Conservation (phyloP, 2,797 vertebrate genomes). For the Hypotaenidia philippensis region DNA sequence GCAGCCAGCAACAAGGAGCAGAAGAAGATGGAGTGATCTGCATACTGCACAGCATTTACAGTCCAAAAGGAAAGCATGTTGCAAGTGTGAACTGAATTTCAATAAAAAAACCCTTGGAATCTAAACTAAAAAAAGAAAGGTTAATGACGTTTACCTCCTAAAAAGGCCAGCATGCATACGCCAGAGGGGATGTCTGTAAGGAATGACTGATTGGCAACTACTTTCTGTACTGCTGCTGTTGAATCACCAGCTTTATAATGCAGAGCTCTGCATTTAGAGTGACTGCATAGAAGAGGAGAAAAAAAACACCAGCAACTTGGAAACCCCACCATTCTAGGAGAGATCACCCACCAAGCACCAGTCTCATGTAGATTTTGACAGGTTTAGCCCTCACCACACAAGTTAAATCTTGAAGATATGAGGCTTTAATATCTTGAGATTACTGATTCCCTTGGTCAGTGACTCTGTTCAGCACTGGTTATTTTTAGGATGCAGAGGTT, state of each 20-base stretch:
- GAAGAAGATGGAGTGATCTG: conserved; percentile 37
- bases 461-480: not conserved
- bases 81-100: conserved; percentile 49
- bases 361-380: not conserved
- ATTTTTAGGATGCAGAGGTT: not conserved
- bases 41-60: conserved; percentile 5
- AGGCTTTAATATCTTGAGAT: not conserved
- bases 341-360: not conserved
- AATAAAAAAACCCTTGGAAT: conserved; percentile 11
- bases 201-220: conserved; percentile 42
- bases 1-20: not conserved
- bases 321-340: not conserved
- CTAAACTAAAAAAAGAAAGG: conserved; percentile 22
- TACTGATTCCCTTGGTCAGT: not conserved
- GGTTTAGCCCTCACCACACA: not conserved
- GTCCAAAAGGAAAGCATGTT: conserved; percentile 5
- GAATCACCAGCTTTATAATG: conserved; percentile 3
- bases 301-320: not conserved
- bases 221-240: conserved; percentile 14
- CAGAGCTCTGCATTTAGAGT: not conserved
- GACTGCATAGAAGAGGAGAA: not conserved
- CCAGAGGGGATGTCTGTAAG: conserved; percentile 3
- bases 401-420: not conserved
- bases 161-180: not conserved
- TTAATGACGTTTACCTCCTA: conserved; percentile 26